Conservation (phyloP, 2,113 vertebrate species). For the Labrus mixtus region DNA sequence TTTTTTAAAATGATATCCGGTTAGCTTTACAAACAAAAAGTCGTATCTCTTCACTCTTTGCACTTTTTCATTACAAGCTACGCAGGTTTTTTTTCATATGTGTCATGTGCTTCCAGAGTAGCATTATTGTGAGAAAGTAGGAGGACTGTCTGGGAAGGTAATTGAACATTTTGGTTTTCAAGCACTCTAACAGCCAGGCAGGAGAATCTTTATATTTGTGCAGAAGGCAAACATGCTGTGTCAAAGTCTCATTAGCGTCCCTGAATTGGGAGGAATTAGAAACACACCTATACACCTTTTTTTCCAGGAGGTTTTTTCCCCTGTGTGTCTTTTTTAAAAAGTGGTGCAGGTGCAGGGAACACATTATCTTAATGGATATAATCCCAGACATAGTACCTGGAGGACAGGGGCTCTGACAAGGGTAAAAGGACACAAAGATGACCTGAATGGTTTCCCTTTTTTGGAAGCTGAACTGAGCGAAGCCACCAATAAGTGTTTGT, state of each 20-base stretch:
- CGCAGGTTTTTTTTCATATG: background rate
- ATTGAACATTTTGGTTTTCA: slow-evolving; percentile 26
- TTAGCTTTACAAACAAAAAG: background rate
- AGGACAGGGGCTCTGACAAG: background rate
- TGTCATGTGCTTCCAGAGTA: slow-evolving; percentile 23
- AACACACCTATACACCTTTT: background rate
- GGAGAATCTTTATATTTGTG: background rate
- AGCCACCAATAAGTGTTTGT: background rate
- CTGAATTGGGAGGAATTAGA: background rate
- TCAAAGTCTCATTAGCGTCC: slow-evolving; percentile 26
- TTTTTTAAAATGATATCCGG: background rate
- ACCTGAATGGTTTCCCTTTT: background rate
- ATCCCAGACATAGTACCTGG: background rate
- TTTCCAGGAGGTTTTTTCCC: background rate
- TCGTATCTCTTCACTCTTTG: background rate
- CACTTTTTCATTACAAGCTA: background rate
- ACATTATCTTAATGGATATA: slow-evolving; percentile 10
- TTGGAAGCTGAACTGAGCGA: slow-evolving; percentile 3
- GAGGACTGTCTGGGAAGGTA: slow-evolving; percentile 22
- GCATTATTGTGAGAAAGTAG: background rate
- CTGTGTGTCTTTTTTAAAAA: background rate
- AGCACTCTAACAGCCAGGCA: slow-evolving; percentile 19
- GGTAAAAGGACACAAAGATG: slow-evolving; percentile 5
- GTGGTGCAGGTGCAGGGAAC: slow-evolving; percentile 17
- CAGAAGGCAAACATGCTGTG: background rate